Evolutionary conservation across 2,113 vertebrate species (phyloP), one percentile per base, ranked within the genome.

Genomic region (Uropsilus gracilis): DNA sequence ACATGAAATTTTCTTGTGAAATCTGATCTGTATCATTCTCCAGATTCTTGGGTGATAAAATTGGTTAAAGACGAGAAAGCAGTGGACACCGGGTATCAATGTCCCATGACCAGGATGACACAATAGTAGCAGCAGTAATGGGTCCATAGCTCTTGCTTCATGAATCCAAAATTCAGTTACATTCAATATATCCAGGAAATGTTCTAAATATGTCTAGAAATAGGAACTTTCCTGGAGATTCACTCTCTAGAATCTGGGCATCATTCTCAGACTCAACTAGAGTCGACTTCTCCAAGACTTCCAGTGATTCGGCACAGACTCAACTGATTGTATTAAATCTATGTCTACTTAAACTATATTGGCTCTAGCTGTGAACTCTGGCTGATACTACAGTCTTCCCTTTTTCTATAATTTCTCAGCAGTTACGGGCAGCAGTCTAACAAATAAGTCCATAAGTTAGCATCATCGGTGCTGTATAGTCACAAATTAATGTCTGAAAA

Each of bases 391-490:
- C 4, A 42, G 14, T 90, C 44, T 50, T 44, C 64, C 28, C 17
- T 32, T 89, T 90, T 83, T 91, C 94, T 72, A 9, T 44, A 76
- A 89, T 77, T 82, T 42, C 34, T 82, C 14, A 28, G 68, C 71
- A 83, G 82, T 85, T 71, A 85, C 39, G 76, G 78, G 86, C 61
- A 91, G 53, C 37, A 89, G 11, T 66, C 85, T 85, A 50, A 61
- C 37, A 71, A 95, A 92, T 68, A 34, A 26, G 44, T 90, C 72
- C 86, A 48, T 53, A 94, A n/a, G 46, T n/a, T 66, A 66, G 66
- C 77, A 80, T 90, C 53, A 37, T 6, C 48, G 30, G 37, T 22
- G 26, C 53, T 46, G 8, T 14, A 28, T 1, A 84, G 75, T 86
- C 26, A 75, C 20, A 88, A n/a, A 84, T 71, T 75, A 26, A 71